Percentiles rank a stretch among this genome's conserved stretches.
These are phyloP conservation scores for Athetis lepigone DNA, from an alignment of 2,888 invertebrate genomes.

Conservation along the genomic window DNA sequence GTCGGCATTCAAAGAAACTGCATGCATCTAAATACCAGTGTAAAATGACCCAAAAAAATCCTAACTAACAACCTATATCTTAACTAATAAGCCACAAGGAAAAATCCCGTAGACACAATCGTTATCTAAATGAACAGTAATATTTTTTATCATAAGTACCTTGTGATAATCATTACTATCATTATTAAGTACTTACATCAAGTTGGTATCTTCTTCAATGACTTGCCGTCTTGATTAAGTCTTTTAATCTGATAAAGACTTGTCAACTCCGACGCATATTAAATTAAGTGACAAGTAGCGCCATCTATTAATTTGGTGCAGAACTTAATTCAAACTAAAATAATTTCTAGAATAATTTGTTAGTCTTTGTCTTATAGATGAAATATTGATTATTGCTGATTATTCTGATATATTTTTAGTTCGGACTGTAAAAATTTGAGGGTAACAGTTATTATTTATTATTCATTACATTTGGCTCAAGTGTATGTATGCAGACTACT, in stretches of 20 bases:
- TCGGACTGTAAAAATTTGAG: too few relatives aligned
- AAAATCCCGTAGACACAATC: slow-evolving; percentile 7
- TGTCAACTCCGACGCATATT: slow-evolving; percentile 44
- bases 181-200: background rate
- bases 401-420: too few relatives aligned
- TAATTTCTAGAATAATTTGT: background rate
- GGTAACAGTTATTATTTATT: too few relatives aligned
- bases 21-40: too few relatives aligned
- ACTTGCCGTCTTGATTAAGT: background rate
- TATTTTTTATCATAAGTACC: too few relatives aligned
- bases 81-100: slow-evolving; percentile 4
- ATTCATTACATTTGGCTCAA: too few relatives aligned
- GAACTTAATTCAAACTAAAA: slow-evolving; percentile 57
- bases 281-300: slow-evolving; percentile 57
- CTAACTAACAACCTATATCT: too few relatives aligned
- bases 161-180: background rate
- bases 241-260: slow-evolving; percentile 27
- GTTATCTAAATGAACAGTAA: slow-evolving; percentile 29
- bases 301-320: slow-evolving; percentile 60
- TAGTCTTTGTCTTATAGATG: background rate
- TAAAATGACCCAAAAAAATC: too few relatives aligned
- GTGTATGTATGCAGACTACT: too few relatives aligned
- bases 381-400: background rate
- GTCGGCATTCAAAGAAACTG: too few relatives aligned
- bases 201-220: background rate